Percentiles rank a stretch among this genome's conserved stretches.
phyloP scores from a whole-genome alignment of 1,140 invertebrate genomes.

The Drosophila santomea region DNA sequence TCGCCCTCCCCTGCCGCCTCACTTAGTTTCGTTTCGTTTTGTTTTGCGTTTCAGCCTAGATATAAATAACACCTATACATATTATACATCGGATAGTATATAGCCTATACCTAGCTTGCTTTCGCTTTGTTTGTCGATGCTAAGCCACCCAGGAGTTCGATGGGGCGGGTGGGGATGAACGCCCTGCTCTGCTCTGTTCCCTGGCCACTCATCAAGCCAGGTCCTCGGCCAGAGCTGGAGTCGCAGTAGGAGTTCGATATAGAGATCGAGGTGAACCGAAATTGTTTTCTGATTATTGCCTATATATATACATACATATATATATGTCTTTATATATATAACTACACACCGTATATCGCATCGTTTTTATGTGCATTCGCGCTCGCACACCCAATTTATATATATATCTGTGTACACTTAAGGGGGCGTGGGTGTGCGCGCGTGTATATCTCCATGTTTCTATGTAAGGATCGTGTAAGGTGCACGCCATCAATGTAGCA shows the following conservation, averaged over 20 bases:
- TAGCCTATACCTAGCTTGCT: slow-evolving; percentile 50
- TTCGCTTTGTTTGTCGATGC: slow-evolving; percentile 48
- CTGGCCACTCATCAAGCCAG: slow-evolving; percentile 19
- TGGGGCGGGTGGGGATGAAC: slow-evolving; percentile 15
- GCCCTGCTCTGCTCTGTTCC: not conserved
- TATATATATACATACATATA: slow-evolving; percentile 22
- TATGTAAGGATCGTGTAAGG: not conserved
- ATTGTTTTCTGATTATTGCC: slow-evolving; percentile 44
- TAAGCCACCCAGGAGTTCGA: slow-evolving; percentile 28
- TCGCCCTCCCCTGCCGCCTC: slow-evolving; percentile 7
- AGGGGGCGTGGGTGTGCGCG: slow-evolving; percentile 9
- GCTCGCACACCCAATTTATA: slow-evolving; percentile 7
- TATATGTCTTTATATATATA: not conserved
- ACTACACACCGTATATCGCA: slow-evolving; percentile 8
- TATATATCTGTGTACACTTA: slow-evolving; percentile 5
- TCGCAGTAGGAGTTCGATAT: too few relatives aligned
- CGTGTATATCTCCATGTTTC: slow-evolving; percentile 1
- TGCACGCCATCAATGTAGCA: slow-evolving; percentile 7
- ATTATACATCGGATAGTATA: slow-evolving; percentile 55
- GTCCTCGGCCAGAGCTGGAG: not conserved
- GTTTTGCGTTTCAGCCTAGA: slow-evolving; percentile 32
- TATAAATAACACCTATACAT: slow-evolving; percentile 41
- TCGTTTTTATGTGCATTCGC: slow-evolving; percentile 25
- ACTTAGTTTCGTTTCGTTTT: slow-evolving; percentile 23
- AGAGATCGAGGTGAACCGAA: slow-evolving; percentile 8